A percentile compares a stretch with the other conserved stretches of the same genome.
Conservation (phyloP, 2,113 vertebrate species). For the Miniopterus natalensis region DNA sequence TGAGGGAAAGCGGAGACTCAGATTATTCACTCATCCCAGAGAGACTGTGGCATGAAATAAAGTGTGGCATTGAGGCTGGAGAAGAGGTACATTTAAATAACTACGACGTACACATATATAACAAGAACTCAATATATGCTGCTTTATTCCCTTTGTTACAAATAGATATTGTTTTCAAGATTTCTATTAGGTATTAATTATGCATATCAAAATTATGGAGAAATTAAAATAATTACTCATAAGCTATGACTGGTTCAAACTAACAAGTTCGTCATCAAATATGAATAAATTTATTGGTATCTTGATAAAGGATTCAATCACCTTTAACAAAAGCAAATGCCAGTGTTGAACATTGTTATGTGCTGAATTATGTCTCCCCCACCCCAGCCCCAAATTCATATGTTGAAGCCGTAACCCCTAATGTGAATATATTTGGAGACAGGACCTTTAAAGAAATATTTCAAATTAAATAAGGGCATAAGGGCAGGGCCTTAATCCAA, state of each 20-base stretch:
- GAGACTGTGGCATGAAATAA: neutral
- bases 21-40: neutral
- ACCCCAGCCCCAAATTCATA: neutral
- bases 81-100: neutral
- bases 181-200: neutral
- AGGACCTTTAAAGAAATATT: neutral
- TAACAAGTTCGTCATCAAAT: constrained; percentile 22
- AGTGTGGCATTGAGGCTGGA: neutral
- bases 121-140: neutral
- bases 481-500: neutral
- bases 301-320: constrained; percentile 43
- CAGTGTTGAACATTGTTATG: neutral
- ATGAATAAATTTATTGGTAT: neutral
- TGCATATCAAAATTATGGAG: neutral
- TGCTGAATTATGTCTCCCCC: neutral
- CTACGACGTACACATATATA: neutral
- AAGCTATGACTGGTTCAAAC: constrained; percentile 20
- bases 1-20: neutral
- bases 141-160: neutral
- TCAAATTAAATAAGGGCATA: neutral
- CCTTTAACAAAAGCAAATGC: constrained; percentile 38
- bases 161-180: neutral
- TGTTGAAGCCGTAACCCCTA: neutral
- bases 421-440: neutral
- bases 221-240: constrained; percentile 1